A percentile compares a stretch with the other conserved stretches of the same genome.
Conservation (phyloP, 2,888 invertebrate species). For the Fragum sueziense region DNA sequence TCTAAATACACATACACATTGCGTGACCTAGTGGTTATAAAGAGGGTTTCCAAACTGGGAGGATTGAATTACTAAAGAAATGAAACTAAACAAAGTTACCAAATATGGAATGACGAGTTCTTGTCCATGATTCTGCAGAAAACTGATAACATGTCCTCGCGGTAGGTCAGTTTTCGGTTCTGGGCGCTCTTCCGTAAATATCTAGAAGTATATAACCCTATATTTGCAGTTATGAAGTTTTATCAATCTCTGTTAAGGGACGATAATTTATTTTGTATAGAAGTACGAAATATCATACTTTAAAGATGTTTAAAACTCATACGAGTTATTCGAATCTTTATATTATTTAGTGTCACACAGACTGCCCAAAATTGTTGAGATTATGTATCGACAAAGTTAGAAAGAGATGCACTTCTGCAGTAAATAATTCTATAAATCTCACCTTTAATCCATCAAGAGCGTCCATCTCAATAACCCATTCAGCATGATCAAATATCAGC, state of each 20-base stretch:
- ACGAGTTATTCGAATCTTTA: neutral
- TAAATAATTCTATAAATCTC: neutral
- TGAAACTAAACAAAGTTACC: slow-evolving; percentile 38
- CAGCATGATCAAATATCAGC: slow-evolving; percentile 48
- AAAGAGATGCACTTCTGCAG: neutral
- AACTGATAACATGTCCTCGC: slow-evolving; percentile 45
- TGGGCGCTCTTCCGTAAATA: slow-evolving; percentile 51
- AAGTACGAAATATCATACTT: no score
- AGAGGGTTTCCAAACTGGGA: no score
- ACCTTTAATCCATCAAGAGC: slow-evolving; percentile 49
- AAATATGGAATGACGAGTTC: slow-evolving; percentile 42
- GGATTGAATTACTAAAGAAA: no score
- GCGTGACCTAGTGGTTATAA: no score
- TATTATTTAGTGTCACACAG: neutral
- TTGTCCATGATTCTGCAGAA: slow-evolving; percentile 25
- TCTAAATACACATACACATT: no score
- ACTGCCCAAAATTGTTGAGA: no score
- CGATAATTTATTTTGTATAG: no score
- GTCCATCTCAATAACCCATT: slow-evolving; percentile 50
- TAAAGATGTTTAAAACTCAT: no score
- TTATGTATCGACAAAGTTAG: no score
- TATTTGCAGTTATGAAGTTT: no score
- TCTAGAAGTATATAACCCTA: no score
- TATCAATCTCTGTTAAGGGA: no score
- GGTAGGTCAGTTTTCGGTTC: slow-evolving; percentile 34